A percentile compares a stretch with the other conserved stretches of the same genome.
Evolutionary conservation across 2,113 vertebrate species (phyloP).

Genomic region (Zonotrichia leucophrys): DNA sequence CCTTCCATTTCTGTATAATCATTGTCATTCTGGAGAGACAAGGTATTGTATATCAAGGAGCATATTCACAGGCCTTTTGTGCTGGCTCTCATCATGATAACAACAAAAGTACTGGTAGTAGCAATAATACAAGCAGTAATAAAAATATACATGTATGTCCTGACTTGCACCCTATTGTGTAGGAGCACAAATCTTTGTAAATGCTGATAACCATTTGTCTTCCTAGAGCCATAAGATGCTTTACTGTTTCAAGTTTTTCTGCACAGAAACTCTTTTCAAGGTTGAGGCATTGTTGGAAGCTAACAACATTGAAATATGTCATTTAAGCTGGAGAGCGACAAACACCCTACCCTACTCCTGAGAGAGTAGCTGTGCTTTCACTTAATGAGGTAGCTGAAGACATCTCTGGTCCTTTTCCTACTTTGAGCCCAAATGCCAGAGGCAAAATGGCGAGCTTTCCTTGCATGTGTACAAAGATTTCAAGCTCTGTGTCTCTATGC

Average conservation of each 20-base stretch:
- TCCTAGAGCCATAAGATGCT: conserved; percentile 27
- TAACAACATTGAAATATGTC: conserved; percentile 35
- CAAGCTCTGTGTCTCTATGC: not conserved
- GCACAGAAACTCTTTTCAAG: conserved; percentile 43
- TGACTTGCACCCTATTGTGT: conserved; percentile 20
- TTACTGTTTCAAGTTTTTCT: conserved; percentile 32
- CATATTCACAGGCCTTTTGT: conserved; percentile 45
- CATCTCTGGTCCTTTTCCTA: conserved; percentile 2
- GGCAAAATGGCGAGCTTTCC: conserved; percentile 23
- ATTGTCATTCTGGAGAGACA: not conserved
- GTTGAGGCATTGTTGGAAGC: conserved; percentile 27
- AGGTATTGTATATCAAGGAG: conserved; percentile 10
- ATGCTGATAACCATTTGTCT: conserved; percentile 41
- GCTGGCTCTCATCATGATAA: not conserved
- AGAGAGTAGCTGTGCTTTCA: conserved; percentile 18
- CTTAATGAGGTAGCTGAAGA: conserved; percentile 55
- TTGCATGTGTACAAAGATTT: not conserved
- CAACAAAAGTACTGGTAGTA: not conserved
- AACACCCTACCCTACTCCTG: not conserved
- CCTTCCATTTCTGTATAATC: conserved; percentile 23
- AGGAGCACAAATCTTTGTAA: not conserved
- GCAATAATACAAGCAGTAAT: conserved; percentile 23
- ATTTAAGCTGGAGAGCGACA: conserved; percentile 30
- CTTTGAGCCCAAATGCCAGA: conserved; percentile 29
- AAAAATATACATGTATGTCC: conserved; percentile 20